phyloP scores from a whole-genome alignment of 30 jellyfish, hydroid and myxozoan species.

The Turritopsis dohrnii region DNA sequence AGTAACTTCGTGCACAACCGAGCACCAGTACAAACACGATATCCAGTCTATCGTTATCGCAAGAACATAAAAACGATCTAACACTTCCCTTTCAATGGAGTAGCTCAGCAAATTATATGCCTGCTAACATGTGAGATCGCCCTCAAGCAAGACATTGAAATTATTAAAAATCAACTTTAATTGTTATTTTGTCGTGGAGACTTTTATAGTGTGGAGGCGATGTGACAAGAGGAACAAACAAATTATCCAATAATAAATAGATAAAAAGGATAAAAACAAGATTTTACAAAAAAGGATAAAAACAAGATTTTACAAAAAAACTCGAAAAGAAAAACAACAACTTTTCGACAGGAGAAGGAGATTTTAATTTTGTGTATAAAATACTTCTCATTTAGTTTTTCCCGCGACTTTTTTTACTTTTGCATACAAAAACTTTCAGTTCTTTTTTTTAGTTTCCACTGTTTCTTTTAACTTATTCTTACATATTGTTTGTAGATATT shows the following conservation, averaged over 20 bases:
- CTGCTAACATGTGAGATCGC: slow-evolving; percentile 71
- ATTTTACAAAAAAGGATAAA: background rate
- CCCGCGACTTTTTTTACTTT: background rate
- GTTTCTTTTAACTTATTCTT: background rate
- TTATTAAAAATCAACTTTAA: too few relatives aligned
- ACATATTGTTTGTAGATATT: background rate
- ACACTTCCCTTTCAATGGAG: slow-evolving; percentile 92
- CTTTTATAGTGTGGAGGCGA: background rate
- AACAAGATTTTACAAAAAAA: too few relatives aligned
- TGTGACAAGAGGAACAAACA: too few relatives aligned
- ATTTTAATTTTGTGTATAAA: background rate
- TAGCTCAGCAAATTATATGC: slow-evolving; percentile 60
- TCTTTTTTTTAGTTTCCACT: too few relatives aligned
- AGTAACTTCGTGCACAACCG: too few relatives aligned
- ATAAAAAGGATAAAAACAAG: too few relatives aligned
- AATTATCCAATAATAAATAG: too few relatives aligned
- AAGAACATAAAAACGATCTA: slow-evolving; percentile 79
- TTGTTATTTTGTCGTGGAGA: background rate
- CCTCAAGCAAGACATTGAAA: background rate
- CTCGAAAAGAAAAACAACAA: background rate
- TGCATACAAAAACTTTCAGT: background rate
- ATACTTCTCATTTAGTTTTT: background rate
- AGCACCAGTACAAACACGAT: slow-evolving; percentile 86
- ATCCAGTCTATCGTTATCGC: slow-evolving; percentile 75
- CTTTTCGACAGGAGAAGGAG: background rate